Evolutionary conservation across 2,888 invertebrate species (phyloP).

Genomic region (Eupithecia dodoneata): DNA sequence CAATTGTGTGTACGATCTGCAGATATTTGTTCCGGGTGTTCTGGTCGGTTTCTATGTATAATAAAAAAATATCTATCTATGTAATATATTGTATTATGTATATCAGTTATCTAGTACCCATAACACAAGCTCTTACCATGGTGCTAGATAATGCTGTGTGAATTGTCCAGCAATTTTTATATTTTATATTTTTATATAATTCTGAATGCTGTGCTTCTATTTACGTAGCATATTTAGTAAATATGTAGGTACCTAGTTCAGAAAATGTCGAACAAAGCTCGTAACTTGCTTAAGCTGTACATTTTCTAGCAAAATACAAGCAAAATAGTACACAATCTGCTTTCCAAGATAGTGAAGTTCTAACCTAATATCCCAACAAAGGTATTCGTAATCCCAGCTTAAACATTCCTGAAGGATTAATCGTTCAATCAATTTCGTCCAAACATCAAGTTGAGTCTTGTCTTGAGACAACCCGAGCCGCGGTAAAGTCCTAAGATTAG

Average conservation of each 20-base stretch:
- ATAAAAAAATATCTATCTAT: too few relatives aligned
- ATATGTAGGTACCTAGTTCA: neutral
- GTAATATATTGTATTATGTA: too few relatives aligned
- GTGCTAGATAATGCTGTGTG: too few relatives aligned
- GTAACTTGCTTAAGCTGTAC: neutral
- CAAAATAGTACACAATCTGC: neutral
- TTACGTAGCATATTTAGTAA: neutral
- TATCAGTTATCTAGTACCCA: too few relatives aligned
- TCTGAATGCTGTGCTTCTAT: neutral
- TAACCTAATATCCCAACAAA: slow-evolving; percentile 24
- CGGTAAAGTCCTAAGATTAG: slow-evolving; percentile 35
- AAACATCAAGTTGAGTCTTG: slow-evolving; percentile 33
- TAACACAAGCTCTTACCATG: too few relatives aligned
- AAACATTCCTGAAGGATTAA: slow-evolving; percentile 40
- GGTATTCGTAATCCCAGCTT: slow-evolving; percentile 32
- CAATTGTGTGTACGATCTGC: too few relatives aligned
- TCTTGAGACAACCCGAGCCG: slow-evolving; percentile 25
- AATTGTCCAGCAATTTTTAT: too few relatives aligned
- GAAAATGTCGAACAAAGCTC: neutral
- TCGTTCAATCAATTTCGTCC: slow-evolving; percentile 41
- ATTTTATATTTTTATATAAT: too few relatives aligned
- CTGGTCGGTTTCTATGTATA: too few relatives aligned
- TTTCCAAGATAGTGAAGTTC: neutral
- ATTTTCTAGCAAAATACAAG: neutral
- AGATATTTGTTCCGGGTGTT: too few relatives aligned